Percentiles rank a stretch among this genome's conserved stretches.
Evolutionary conservation across 2,113 vertebrate species (phyloP).

Genomic region (Corapipo altera): DNA sequence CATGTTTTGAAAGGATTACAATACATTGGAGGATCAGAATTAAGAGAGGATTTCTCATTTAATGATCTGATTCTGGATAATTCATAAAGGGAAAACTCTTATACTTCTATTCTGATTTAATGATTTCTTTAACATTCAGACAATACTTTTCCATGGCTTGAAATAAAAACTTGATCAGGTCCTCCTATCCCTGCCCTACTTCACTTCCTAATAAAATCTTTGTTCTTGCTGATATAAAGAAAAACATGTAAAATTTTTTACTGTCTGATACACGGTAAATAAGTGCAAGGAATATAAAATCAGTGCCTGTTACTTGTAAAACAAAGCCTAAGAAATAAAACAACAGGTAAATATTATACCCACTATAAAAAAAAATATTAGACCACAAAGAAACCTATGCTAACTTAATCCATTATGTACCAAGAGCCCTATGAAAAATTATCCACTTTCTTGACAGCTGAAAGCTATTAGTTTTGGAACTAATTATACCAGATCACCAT

Average conservation of each 20-base stretch:
- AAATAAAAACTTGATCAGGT: not conserved
- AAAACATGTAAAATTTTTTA: not conserved
- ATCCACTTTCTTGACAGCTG: not conserved
- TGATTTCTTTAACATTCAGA: not conserved
- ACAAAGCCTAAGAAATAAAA: not conserved
- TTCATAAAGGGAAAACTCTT: not conserved
- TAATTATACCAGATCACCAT: not conserved
- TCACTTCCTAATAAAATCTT: not conserved
- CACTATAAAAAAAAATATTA: not conserved
- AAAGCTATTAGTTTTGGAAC: not conserved
- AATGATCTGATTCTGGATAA: not conserved
- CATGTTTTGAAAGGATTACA: slow-evolving; percentile 6
- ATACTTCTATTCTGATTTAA: not conserved
- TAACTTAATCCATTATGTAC: not conserved
- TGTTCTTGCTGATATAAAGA: not conserved
- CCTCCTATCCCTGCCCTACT: not conserved
- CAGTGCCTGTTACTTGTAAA: not conserved
- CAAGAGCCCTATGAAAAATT: not conserved
- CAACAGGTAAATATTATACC: not conserved
- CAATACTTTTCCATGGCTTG: not conserved
- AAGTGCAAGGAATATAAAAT: not conserved
- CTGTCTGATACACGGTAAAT: not conserved
- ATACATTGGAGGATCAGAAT: not conserved
- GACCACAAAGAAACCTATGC: not conserved
- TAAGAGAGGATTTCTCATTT: slow-evolving; percentile 23